Evolutionary conservation across 1,140 invertebrate species (phyloP).

Genomic region (Saccostrea glomerata): DNA sequence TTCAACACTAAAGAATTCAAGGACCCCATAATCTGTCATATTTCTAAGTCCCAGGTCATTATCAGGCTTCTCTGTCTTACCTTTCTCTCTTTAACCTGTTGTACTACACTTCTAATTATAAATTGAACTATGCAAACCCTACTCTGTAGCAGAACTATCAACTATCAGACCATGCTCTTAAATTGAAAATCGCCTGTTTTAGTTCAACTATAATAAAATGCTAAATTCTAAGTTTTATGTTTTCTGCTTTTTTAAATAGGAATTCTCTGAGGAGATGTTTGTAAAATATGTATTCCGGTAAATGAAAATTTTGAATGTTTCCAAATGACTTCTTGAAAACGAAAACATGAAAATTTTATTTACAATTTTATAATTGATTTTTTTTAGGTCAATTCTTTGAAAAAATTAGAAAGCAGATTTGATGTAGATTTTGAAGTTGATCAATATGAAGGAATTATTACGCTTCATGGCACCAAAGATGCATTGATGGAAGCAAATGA

Average conservation of each 20-base stretch:
- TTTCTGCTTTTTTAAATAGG: too few relatives aligned
- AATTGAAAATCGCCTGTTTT: too few relatives aligned
- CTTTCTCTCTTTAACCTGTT: too few relatives aligned
- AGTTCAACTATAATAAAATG: neutral
- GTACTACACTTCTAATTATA: too few relatives aligned
- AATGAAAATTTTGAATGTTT: too few relatives aligned
- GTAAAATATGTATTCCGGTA: too few relatives aligned
- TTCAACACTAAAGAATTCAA: constrained; percentile 42
- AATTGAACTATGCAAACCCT: too few relatives aligned
- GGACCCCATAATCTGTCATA: constrained; percentile 17
- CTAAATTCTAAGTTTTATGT: too few relatives aligned
- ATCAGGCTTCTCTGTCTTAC: neutral
- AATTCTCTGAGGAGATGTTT: too few relatives aligned
- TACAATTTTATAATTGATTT: neutral
- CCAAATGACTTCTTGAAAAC: too few relatives aligned
- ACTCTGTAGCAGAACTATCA: too few relatives aligned
- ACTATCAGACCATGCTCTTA: too few relatives aligned
- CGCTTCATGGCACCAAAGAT: constrained; percentile 38
- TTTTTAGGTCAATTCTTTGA: constrained; percentile 35
- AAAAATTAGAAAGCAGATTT: constrained; percentile 20
- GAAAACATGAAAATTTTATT: neutral
- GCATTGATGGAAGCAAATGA: constrained; percentile 38
- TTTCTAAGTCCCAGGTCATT: constrained; percentile 43
- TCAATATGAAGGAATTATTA: constrained; percentile 20
- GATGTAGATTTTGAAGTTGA: constrained; percentile 43